Percentiles rank a stretch among this genome's conserved stretches.
These are phyloP conservation scores for Heliothis subflexa DNA, from an alignment of 1,140 invertebrate genomes.

Conservation along the genomic window DNA sequence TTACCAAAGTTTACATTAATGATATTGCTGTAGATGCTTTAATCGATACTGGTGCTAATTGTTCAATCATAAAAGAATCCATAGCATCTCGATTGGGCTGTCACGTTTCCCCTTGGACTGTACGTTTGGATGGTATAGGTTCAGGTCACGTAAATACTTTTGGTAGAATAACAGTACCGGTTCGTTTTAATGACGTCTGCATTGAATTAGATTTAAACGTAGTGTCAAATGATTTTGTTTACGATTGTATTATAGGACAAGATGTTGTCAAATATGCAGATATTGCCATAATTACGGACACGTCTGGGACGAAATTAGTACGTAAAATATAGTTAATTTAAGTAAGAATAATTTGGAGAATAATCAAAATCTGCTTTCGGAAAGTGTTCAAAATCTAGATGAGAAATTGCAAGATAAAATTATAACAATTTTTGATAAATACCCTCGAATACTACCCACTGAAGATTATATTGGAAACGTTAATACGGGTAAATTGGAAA, in stretches of 20 bases:
- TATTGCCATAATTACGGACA: constrained; percentile 37
- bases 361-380: constrained; percentile 13
- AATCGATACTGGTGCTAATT: constrained; percentile 47
- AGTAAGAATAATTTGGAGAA: constrained; percentile 14
- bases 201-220: constrained; percentile 40
- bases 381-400: constrained; percentile 16
- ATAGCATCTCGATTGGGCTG: constrained; percentile 39
- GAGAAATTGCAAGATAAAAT: constrained; percentile 35
- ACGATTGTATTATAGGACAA: constrained; percentile 47
- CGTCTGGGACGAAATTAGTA: constrained; percentile 38
- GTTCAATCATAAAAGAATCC: constrained; percentile 43
- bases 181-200: constrained; percentile 10
- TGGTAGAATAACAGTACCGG: constrained; percentile 36
- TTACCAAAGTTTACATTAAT: constrained; percentile 39
- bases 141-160: constrained; percentile 42
- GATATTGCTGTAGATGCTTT: constrained; percentile 30
- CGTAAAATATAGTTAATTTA: constrained; percentile 16
- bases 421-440: constrained; percentile 31
- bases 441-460: constrained; percentile 33
- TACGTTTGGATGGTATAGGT: constrained; percentile 38
- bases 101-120: constrained; percentile 31
- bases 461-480: constrained; percentile 40
- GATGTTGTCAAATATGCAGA: constrained; percentile 41
- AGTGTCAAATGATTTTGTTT: constrained; percentile 35
- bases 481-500: constrained; percentile 47